Evolutionary conservation across 1,140 invertebrate species (phyloP).

Genomic region (Dendrolimus kikuchii): DNA sequence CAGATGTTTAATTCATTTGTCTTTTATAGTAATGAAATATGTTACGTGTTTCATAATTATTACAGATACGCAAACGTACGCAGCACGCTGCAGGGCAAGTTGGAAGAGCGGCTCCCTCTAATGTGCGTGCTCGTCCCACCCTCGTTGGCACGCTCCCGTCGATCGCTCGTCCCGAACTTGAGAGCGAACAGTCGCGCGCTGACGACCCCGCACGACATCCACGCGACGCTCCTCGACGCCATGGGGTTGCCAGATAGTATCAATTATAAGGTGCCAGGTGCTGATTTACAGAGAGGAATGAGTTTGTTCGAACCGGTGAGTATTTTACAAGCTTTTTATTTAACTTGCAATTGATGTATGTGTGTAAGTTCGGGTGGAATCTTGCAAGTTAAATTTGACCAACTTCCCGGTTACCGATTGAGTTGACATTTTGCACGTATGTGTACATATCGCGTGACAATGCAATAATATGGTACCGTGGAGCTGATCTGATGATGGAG

Average conservation of each 20-base stretch:
- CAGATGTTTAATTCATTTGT: too few relatives aligned
- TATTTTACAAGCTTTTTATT: too few relatives aligned
- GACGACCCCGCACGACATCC: constrained; percentile 87
- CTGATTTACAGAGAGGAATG: constrained; percentile 75
- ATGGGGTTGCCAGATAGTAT: constrained; percentile 65
- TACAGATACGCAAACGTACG: constrained; percentile 85
- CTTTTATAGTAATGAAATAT: too few relatives aligned
- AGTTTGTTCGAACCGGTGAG: constrained; percentile 82
- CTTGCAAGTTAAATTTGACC: too few relatives aligned
- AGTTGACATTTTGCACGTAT: too few relatives aligned
- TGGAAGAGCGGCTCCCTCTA: constrained; percentile 91
- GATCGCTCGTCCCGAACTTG: constrained; percentile 78
- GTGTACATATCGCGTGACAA: too few relatives aligned
- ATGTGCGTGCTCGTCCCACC: constrained; percentile 86
- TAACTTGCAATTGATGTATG: too few relatives aligned
- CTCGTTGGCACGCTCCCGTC: constrained; percentile 76
- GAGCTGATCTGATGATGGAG: too few relatives aligned
- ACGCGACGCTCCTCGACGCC: constrained; percentile 80
- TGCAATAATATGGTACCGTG: too few relatives aligned
- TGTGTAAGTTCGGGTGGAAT: too few relatives aligned
- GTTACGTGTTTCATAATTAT: not conserved
- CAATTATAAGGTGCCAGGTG: constrained; percentile 51
- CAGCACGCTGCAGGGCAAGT: constrained; percentile 89
- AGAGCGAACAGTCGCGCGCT: constrained; percentile 79
- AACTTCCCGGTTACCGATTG: too few relatives aligned